Percentiles rank a stretch among this genome's conserved stretches.
Evolutionary conservation across 2,113 vertebrate species (phyloP).

Genomic region (Sapajus apella): DNA sequence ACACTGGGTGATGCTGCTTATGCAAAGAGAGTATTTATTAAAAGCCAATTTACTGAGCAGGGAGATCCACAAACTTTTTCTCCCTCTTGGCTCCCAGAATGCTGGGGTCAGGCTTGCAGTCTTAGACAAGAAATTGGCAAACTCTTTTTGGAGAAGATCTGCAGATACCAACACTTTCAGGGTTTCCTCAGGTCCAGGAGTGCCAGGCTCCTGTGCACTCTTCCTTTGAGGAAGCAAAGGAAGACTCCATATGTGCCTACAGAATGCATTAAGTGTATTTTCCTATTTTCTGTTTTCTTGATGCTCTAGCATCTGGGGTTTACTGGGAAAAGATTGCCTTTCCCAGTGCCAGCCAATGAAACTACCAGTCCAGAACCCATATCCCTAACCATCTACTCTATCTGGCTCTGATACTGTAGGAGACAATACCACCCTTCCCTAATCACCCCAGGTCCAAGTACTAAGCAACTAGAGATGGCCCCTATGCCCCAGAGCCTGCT

Average conservation of each 20-base stretch:
- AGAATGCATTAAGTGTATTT: neutral
- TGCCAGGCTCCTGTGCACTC: neutral
- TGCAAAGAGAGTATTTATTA: neutral
- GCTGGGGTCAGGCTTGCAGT: neutral
- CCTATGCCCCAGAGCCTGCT: neutral
- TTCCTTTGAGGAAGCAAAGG: too few relatives aligned
- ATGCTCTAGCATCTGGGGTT: neutral
- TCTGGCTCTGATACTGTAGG: neutral
- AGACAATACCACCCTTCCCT: neutral
- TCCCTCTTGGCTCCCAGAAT: neutral
- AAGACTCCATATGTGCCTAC: neutral
- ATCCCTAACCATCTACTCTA: neutral
- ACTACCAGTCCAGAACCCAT: neutral
- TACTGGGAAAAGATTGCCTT: neutral
- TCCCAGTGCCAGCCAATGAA: neutral
- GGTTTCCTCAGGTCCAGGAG: neutral
- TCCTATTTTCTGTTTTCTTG: neutral
- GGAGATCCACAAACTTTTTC: neutral
- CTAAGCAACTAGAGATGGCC: neutral
- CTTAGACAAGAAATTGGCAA: rapidly evolving
- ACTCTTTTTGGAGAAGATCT: neutral
- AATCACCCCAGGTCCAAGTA: neutral
- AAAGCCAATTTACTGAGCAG: too few relatives aligned
- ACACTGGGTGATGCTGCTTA: neutral
- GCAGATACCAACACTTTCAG: neutral